Conservation (phyloP, 2,113 vertebrate species). For the Turnix velox region DNA sequence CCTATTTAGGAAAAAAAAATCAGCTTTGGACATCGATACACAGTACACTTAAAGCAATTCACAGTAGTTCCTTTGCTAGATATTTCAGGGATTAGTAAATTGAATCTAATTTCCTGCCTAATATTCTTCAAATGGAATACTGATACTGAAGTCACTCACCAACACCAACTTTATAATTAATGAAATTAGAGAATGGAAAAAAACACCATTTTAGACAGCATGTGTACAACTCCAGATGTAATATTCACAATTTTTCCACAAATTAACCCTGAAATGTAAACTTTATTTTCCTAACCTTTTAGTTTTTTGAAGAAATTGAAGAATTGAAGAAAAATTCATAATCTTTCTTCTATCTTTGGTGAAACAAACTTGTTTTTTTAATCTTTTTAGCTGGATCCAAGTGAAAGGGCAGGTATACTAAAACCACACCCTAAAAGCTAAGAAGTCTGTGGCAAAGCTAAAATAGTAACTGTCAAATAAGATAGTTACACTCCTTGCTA, state of each 20-base stretch:
- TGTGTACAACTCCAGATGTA: fast-evolving
- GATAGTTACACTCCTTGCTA: background rate
- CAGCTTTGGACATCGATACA: background rate
- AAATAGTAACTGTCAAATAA: background rate
- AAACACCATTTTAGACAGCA: background rate
- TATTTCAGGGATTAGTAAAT: background rate
- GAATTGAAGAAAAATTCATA: too few species aligned
- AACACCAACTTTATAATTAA: background rate
- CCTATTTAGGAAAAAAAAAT: background rate
- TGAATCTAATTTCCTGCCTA: background rate
- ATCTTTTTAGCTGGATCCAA: background rate
- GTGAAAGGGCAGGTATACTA: background rate
- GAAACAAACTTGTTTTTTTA: background rate
- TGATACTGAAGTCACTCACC: background rate
- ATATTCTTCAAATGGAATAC: background rate
- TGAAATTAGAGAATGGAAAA: background rate
- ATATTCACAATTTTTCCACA: background rate
- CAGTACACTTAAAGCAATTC: background rate
- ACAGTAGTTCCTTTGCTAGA: background rate
- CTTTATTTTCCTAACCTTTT: background rate
- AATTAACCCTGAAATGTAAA: background rate
- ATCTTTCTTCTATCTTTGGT: background rate
- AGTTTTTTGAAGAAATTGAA: too few species aligned
- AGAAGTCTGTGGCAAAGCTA: background rate
- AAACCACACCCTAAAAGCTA: background rate